Base-by-base conservation (phyloP, 1,140 invertebrate species). In the Hestina assimilis region DNA sequence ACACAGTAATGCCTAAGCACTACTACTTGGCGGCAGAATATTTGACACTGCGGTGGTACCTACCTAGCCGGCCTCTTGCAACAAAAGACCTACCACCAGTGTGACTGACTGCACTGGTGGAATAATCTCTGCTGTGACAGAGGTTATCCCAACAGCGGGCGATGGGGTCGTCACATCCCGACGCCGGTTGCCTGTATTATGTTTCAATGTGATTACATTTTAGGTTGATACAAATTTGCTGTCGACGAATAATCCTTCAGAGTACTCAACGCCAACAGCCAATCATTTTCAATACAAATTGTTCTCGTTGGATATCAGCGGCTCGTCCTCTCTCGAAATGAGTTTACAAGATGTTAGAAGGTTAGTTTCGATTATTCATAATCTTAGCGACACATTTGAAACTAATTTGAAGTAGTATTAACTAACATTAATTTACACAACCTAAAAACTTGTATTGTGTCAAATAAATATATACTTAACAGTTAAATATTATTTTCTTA, bases 211-310 rank as follows among this genome's bases (percentile, higher is more conserved):
- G 2, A 28, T 28, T 1, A n/a, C 7, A 48, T 89, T 73, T 69
- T 86, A 77, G 91, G 90, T 57, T 90, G 94, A 83, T 24, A 77
- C 74, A 24, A 87, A 80, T 47, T 66, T 81, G 17, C 63, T 87
- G 8, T 65, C 77, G 21, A 75, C 77, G 9, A 79, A 66, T 12
- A 71, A 62, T 24, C 82, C 80, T 4, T 75, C 78, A 2, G 84
- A 87, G 8, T 85, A 71, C 57, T 50, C 65, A 2, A 61, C 60
- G 17, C 65, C 69, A 1, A 69, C 91, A 5, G 93, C 95, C 64
- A 94, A 93, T 59, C 93, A 92, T 26, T 94, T 95, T 75, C 93
- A 95, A 72, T 95, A 94, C 72, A 95, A 93, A 1, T 77, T 96
- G 8, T 92, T 94, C 58, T 92, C 92, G 63, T 85, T 97, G 71